Percentiles rank a stretch among this genome's conserved stretches.
Evolutionary conservation across 2,888 invertebrate genomes (phyloP).

Genomic region (Phania funesta): DNA sequence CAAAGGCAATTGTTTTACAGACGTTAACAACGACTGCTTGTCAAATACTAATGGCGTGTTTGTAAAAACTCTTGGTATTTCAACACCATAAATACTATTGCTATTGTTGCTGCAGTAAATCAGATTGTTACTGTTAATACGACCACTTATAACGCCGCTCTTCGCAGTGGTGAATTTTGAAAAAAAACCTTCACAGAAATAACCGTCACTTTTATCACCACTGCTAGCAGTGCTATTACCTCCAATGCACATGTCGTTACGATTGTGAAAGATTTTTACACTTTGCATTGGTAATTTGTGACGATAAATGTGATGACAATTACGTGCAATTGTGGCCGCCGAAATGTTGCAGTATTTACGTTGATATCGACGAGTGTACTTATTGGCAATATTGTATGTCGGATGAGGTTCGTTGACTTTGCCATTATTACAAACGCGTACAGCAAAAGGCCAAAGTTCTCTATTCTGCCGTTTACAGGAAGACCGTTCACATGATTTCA

Average conservation of each 20-base stretch:
- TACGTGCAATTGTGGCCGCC: slow-evolving; percentile 72
- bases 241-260: slow-evolving; percentile 68
- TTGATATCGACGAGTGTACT: slow-evolving; percentile 76
- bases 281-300: slow-evolving; percentile 79
- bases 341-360: slow-evolving; percentile 73
- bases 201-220: slow-evolving; percentile 21
- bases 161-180: slow-evolving; percentile 39
- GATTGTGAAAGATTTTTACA: slow-evolving; percentile 79
- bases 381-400: slow-evolving; percentile 78
- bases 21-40: slow-evolving; percentile 33
- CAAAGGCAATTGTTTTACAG: slow-evolving; percentile 62
- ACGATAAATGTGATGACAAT: slow-evolving; percentile 70
- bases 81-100: slow-evolving; percentile 46
- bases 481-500: slow-evolving; percentile 71
- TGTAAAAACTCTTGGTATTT: slow-evolving; percentile 55
- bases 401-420: slow-evolving; percentile 73
- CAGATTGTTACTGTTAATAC: neutral
- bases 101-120: slow-evolving; percentile 28
- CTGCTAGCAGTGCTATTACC: slow-evolving; percentile 21
- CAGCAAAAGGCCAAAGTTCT: slow-evolving; percentile 3
- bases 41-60: slow-evolving; percentile 48
- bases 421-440: neutral
- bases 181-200: slow-evolving; percentile 41
- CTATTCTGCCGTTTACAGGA: slow-evolving; percentile 39
- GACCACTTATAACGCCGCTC: neutral